Evolutionary conservation across 2,113 vertebrate genomes (phyloP), one percentile per base, ranked within the genome.

Genomic region (Oostethus manadensis): DNA sequence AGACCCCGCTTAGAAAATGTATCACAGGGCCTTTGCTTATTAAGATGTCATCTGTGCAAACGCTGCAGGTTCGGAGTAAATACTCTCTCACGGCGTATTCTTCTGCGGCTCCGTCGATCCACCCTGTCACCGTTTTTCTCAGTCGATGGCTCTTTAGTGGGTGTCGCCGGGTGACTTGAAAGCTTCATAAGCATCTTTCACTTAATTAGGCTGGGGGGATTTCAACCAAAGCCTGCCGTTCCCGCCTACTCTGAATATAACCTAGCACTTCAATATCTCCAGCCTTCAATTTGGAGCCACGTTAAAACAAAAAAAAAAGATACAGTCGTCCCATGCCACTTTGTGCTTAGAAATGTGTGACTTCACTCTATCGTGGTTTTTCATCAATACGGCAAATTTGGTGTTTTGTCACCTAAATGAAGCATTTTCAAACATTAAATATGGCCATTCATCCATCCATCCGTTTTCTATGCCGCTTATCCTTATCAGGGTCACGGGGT

Each of bases 171-270:
- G 78, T 74, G 76, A 58, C 68, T 62, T 51, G 60, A 86, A 85
- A 70, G 73, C 87, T 81, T 88, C 76, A 83, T 74, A 86, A 89
- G 88, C 88, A 89, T 87, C 80, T 84, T 84, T 86, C 74, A 80
- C 66, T 64, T 90, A 90, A 91, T 91, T 89, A 90, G 84, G 72
- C 88, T 86, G 73, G 76, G 82, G 86, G 87, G 89, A 88, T 86
- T 89, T 87, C 62, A 57, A 53, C 72, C 73, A 76, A 83, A 76
- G 79, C 66, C 49, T 42, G 35, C 66, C 49, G 20, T 58, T 63
- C 68, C 62, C 46, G 45, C 58, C 76, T 43, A 13, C 48, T 11
- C 23, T 73, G 58, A 65, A 62, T 59, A 42, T 14, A 68, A 47
- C 51, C 8, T 42, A 10, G 20, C 48, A 18, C 59, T 62, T n/a